phyloP scores from a whole-genome alignment of 2,113 vertebrate genomes.

The Salvelinus sp. region DNA sequence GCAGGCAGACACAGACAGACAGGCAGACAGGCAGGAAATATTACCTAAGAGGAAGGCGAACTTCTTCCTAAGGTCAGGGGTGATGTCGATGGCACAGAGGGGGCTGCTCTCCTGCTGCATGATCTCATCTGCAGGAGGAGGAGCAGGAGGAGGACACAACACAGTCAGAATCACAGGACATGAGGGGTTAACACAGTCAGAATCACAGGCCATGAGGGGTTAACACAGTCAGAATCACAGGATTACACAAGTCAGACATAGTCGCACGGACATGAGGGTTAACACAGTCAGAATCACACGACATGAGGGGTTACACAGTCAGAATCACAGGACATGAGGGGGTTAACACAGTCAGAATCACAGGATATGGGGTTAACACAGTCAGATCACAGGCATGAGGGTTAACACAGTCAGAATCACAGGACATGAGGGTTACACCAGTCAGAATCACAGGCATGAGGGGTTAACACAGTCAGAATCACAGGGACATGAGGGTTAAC shows the following conservation, averaged over 20 bases:
- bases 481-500: too few species aligned
- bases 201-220: background rate
- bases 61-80: conserved; percentile 87
- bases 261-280: too few species aligned
- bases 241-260: too few species aligned
- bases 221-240: background rate
- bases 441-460: background rate
- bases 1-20: background rate
- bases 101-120: conserved; percentile 92
- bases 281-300: background rate
- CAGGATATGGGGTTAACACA: too few species aligned
- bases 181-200: too few species aligned
- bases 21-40: background rate
- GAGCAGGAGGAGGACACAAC: background rate
- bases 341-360: background rate
- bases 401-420: background rate
- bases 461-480: background rate
- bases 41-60: conserved; percentile 96
- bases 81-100: conserved; percentile 88
- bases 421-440: too few species aligned
- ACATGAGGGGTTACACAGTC: too few species aligned
- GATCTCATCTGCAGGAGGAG: conserved; percentile 86
- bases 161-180: background rate
- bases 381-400: background rate
- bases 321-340: background rate